Base-by-base conservation (phyloP, 2,888 invertebrate genomes). In the Cybosia mesomella region DNA sequence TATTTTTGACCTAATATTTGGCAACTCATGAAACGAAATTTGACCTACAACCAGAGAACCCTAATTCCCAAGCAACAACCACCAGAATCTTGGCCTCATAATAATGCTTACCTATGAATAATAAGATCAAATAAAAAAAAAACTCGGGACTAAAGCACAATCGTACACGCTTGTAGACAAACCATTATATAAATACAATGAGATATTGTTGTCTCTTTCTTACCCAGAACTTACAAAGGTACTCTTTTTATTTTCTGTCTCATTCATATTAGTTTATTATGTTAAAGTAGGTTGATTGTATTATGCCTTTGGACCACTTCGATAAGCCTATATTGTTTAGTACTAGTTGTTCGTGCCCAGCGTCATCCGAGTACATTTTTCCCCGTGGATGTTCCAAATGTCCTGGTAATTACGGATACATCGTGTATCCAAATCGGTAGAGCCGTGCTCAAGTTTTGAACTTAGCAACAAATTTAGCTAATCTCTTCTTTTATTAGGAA, bases 41-140 rank as follows among this genome's bases (percentile, higher is more conserved):
- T 63, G 59, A 34, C 54, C 53, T 63, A 54, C 63, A 63, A 58
- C 67, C 15, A 76, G 28, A 60, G 83, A 83, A 79, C 85, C 82
- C 86, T 74, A 83, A 86, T 77, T 67, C 71, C 49, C 72, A 72
- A 77, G 71, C 75, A 71, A 73, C 79, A 80, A 81, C 81, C 81
- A 82, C 83, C 83, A 85, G 76, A 83, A 77, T 74, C 76, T 82
- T 83, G 83, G 80, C 75, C 79, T 74, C 86, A 92, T 90, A 89
- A 92, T 91, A 91, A 91, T 90, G 87, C 90, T 89, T 88, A 87
- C 92, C 92, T 91, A 92, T 93, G 94, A 92, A 94, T 94, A 93
- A 93, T 93, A 92, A 92, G 90, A 91, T 88, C 87, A 86, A 89
- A 89, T 85, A 85, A 86, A 88, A 89, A 90, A 91, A 90, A 87